These are phyloP conservation scores for Ligdia adustata DNA, from an alignment of 2,888 invertebrate species.

Conservation along the genomic window DNA sequence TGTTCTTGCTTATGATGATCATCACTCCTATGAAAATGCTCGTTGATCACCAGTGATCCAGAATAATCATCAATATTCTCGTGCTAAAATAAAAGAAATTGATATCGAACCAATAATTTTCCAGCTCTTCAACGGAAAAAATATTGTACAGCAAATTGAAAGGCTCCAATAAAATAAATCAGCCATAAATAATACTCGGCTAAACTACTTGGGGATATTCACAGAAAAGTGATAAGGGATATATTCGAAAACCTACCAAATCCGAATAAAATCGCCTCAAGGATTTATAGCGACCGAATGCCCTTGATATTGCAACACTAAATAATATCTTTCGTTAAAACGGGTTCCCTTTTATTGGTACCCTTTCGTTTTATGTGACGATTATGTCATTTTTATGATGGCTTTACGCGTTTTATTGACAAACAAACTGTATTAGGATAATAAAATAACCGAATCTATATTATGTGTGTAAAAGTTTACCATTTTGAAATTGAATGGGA, in stretches of 20 bases:
- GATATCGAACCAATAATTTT: no score
- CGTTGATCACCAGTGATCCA: no score
- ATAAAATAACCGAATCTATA: constrained; percentile 49
- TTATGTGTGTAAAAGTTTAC: constrained; percentile 41
- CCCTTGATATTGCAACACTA: constrained; percentile 70
- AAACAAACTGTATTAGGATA: constrained; percentile 59
- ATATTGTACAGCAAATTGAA: constrained; percentile 29
- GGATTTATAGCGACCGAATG: constrained; percentile 57
- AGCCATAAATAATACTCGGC: constrained; percentile 31
- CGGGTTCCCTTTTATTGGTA: constrained; percentile 71
- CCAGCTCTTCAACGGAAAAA: no score
- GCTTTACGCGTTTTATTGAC: constrained; percentile 68
- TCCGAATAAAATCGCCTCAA: constrained; percentile 56
- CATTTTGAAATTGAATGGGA: constrained; percentile 44
- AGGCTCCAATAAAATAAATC: constrained; percentile 31
- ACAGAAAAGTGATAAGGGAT: constrained; percentile 30
- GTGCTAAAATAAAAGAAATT: no score
- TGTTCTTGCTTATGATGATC: no score
- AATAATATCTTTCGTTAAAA: constrained; percentile 75
- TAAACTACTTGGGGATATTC: constrained; percentile 28
- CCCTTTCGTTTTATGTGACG: constrained; percentile 76
- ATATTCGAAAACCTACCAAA: constrained; percentile 30
- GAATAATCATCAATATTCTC: no score
- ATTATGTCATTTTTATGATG: constrained; percentile 77
- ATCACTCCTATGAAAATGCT: no score